These are phyloP conservation scores for Eulemur coronatus DNA, from an alignment of 2,797 vertebrate genomes.

Conservation along the genomic window DNA sequence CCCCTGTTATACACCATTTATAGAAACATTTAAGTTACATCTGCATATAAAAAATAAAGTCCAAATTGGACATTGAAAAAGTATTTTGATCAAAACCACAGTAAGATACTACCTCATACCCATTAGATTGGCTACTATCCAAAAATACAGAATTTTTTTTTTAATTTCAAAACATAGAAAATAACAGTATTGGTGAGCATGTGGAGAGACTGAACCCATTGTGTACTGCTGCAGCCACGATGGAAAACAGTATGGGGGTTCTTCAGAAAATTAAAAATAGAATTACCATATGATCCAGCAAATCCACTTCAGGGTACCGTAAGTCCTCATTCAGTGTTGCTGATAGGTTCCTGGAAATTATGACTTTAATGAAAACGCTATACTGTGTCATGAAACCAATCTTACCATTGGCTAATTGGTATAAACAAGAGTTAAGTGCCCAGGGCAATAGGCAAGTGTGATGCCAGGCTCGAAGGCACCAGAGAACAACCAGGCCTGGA, in stretches of 20 bases:
- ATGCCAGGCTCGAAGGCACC: neutral
- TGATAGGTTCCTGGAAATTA: neutral
- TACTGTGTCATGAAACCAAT: neutral
- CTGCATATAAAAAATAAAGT: neutral
- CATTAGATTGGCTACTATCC: neutral
- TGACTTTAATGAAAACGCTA: neutral
- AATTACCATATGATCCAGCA: neutral
- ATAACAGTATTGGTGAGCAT: neutral
- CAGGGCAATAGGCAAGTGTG: neutral
- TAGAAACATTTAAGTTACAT: neutral
- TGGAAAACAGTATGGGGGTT: neutral
- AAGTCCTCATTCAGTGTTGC: neutral
- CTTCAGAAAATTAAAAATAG: neutral
- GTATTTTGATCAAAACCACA: neutral
- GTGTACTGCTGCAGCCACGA: neutral
- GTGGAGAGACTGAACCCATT: neutral
- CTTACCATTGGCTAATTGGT: neutral
- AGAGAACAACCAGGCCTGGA: neutral
- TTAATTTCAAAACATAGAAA: neutral
- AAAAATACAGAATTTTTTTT: neutral
- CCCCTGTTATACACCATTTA: neutral
- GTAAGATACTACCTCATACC: neutral
- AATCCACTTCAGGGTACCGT: neutral
- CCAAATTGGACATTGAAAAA: neutral
- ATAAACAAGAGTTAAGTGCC: neutral